A percentile compares a stretch with the other conserved stretches of the same genome.
Conservation (phyloP, 2,888 invertebrate genomes). For the Zonitis immaculata region DNA sequence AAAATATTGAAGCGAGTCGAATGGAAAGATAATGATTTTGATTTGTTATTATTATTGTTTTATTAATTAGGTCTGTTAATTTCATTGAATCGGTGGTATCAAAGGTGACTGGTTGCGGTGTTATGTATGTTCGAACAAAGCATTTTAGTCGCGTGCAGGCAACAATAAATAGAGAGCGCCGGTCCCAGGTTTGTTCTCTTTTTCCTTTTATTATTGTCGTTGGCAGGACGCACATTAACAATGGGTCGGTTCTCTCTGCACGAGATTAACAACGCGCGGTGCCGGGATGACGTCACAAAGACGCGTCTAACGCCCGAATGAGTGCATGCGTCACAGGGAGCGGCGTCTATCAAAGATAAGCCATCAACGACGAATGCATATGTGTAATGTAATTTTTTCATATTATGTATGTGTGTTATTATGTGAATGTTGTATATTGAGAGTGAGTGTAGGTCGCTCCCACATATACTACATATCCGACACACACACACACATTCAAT, state of each 20-base stretch:
- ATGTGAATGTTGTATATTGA: neutral
- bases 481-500: neutral
- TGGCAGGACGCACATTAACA: constrained; percentile 22
- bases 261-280: constrained; percentile 36
- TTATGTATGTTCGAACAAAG: neutral
- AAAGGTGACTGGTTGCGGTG: neutral
- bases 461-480: too few species aligned
- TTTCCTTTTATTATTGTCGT: constrained; percentile 23
- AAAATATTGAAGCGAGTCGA: neutral
- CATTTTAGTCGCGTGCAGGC: constrained; percentile 17
- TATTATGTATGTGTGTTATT: neutral
- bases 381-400: too few species aligned
- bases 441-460: neutral
- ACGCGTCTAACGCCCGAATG: constrained; percentile 31
- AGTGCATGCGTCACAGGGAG: constrained; percentile 35
- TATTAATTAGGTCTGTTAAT: too few species aligned
- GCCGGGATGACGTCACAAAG: constrained; percentile 39
- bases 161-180: constrained; percentile 21
- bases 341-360: constrained; percentile 33
- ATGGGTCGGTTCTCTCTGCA: constrained; percentile 26
- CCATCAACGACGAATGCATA: constrained; percentile 5
- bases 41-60: neutral
- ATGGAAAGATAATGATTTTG: neutral
- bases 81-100: too few species aligned
- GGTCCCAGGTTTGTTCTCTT: too few species aligned